Base-by-base conservation (phyloP, 2,113 vertebrate genomes). In the Lipophrys pholis region DNA sequence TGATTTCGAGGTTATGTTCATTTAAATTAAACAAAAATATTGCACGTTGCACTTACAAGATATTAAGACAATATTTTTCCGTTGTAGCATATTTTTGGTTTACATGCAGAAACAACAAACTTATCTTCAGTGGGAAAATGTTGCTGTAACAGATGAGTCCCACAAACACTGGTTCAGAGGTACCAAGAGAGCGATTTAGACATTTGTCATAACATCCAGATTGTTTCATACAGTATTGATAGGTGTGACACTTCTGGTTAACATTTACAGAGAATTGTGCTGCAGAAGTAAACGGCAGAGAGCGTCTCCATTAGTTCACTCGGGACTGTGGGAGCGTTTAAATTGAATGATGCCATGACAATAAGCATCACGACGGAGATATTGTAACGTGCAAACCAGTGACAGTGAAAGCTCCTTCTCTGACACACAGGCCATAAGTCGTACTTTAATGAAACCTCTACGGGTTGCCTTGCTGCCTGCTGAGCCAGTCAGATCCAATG, bases 391-490 rank as follows among this genome's bases (percentile, higher is more conserved):
- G 65, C 45, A 76, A 66, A 60, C 10, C 54, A 67, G 71, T 57
- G 77, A 70, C 58, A 85, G 63, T 74, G 50, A 79, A 81, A 75
- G 62, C 78, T 67, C 39, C 43, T 30, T 60, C 49, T 38, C 39
- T 41, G 56, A 73, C 75, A 72, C 42, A 30, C 11, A 51, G 38
- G 55, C 56, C 41, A 55, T 73, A 74, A 78, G 61, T 69, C 53
- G 36, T 69, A 21, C 71, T 77, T 82, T 69, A 86, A 84, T 83
- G 57, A 80, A 72, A 65, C 64, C 81, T 80, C 72, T 68, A n/a
- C 0, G 30, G 72, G 49, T 80, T 42, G 63, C 71, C 69, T 75
- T 42, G 62, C 42, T 63, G 65, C 78, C 79, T 64, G 69, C 77
- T 76, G 85, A 82, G 81, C 48, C 55, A 70, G 55, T 78, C 41